Percentiles rank a stretch among this genome's conserved stretches.
phyloP scores from a whole-genome alignment of 2,113 vertebrate genomes.

The Ochotona princeps region DNA sequence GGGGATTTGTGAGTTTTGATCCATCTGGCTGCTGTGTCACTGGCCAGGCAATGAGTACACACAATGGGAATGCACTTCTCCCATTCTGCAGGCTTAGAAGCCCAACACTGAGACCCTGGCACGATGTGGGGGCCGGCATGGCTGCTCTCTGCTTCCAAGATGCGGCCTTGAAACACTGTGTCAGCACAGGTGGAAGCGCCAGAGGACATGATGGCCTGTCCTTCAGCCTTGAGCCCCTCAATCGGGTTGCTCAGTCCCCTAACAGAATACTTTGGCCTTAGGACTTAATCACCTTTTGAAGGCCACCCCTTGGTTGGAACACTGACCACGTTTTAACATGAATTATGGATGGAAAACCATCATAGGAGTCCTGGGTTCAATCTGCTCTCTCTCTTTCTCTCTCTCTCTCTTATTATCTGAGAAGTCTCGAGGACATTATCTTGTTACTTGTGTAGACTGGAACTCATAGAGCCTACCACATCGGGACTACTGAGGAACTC shows the following conservation, averaged over 20 bases:
- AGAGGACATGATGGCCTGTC: not conserved
- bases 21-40: not conserved
- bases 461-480: not conserved
- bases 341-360: not conserved
- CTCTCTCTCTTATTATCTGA: not conserved
- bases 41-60: not conserved
- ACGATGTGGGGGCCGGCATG: not conserved
- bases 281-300: not conserved
- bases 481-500: not conserved
- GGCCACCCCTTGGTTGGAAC: too few relatives aligned
- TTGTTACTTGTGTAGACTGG: not conserved
- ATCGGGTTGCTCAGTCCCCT: not conserved
- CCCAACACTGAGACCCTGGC: not conserved
- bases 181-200: not conserved
- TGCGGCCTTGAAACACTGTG: not conserved
- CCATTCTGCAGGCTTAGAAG: not conserved
- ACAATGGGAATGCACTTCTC: not conserved
- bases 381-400: conserved; percentile 36
- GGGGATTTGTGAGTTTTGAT: not conserved
- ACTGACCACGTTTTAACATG: not conserved
- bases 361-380: not conserved
- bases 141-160: not conserved
- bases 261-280: too few relatives aligned
- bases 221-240: not conserved
- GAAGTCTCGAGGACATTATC: conserved; percentile 6